Evolutionary conservation across 1,140 invertebrate genomes (phyloP).

Genomic region (Eciton burchellii): DNA sequence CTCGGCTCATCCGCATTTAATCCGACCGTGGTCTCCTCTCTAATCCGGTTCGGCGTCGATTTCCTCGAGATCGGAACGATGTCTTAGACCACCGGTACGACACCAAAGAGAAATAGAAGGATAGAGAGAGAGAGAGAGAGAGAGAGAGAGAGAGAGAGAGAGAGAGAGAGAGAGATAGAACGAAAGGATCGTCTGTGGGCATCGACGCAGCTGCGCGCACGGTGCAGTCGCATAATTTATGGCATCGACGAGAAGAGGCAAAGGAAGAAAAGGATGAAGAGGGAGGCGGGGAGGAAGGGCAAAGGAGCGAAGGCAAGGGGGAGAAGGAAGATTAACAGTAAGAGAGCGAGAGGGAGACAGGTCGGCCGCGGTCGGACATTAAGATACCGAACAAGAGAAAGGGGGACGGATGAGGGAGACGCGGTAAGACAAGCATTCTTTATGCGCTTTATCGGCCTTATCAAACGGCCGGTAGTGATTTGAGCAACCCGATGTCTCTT

Average conservation of each 20-base stretch:
- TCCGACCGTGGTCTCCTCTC: constrained; percentile 37
- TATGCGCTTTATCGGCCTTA: constrained; percentile 83
- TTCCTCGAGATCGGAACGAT: constrained; percentile 43
- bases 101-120: background rate
- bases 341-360: constrained; percentile 43
- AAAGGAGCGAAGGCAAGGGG: background rate
- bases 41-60: constrained; percentile 56
- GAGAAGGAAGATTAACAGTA: constrained; percentile 53
- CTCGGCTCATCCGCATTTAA: constrained; percentile 36
- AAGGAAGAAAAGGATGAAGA: constrained; percentile 3
- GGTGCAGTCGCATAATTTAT: constrained; percentile 82
- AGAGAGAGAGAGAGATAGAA: constrained; percentile 2
- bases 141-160: no score
- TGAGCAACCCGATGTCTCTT: constrained; percentile 79
- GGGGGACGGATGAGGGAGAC: constrained; percentile 56
- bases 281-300: background rate
- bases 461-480: constrained; percentile 82
- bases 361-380: constrained; percentile 49
- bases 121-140: no score
- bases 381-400: constrained; percentile 75
- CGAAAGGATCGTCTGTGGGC: constrained; percentile 57
- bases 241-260: constrained; percentile 75
- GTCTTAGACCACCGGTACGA: constrained; percentile 35
- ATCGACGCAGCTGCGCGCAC: constrained; percentile 80
- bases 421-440: constrained; percentile 81